A percentile compares a stretch with the other conserved stretches of the same genome.
Evolutionary conservation across 2,113 vertebrate genomes (phyloP).

Genomic region (Phylloscopus trochiloides): DNA sequence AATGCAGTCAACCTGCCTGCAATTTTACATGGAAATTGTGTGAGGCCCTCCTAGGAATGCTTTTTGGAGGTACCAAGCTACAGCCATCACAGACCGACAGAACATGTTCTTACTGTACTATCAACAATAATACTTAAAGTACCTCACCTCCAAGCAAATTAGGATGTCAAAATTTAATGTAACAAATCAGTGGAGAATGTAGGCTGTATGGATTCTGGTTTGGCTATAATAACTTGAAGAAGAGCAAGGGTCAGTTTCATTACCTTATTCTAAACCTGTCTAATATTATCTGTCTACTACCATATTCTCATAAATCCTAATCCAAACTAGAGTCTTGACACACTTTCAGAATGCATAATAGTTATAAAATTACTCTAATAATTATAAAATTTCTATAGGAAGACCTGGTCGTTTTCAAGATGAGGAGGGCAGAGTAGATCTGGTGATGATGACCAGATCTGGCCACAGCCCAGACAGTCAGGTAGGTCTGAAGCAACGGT

Average conservation of each 20-base stretch:
- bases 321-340: not conserved
- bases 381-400: not conserved
- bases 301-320: not conserved
- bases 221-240: not conserved
- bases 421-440: not conserved
- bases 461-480: not conserved
- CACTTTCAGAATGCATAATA: not conserved
- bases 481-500: accelerated
- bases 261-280: not conserved
- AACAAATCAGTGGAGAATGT: not conserved
- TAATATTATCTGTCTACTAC: not conserved
- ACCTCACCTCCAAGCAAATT: not conserved
- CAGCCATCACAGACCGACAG: accelerated
- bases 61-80: not conserved
- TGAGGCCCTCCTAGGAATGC: not conserved
- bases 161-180: not conserved
- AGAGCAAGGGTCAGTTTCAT: not conserved
- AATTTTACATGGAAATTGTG: not conserved
- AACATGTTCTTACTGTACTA: not conserved
- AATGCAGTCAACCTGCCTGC: not conserved
- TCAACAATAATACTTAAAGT: not conserved
- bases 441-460: not conserved
- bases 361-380: not conserved
- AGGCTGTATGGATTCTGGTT: not conserved
- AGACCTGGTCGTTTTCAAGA: not conserved